phyloP scores from a whole-genome alignment of 2,113 vertebrate species.

The Nymphicus hollandicus region DNA sequence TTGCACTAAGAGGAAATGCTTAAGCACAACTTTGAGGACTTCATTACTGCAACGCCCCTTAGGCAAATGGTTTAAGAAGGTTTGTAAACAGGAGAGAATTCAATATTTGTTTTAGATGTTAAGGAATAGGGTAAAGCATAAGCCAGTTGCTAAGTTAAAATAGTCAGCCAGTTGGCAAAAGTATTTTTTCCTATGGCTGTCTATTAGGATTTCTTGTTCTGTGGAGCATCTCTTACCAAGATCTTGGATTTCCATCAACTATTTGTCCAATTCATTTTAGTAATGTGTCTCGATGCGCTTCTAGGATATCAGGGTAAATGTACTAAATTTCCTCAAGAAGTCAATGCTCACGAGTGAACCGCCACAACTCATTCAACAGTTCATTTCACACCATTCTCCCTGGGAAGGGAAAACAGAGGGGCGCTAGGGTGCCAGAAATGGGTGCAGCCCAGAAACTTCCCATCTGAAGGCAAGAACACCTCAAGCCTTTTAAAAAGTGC shows the following conservation, averaged over 20 bases:
- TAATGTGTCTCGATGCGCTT: background rate
- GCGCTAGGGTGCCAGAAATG: background rate
- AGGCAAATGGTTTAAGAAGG: slow-evolving; percentile 2
- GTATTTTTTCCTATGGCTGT: background rate
- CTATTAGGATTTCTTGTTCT: background rate
- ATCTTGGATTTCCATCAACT: background rate
- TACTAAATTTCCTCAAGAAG: background rate
- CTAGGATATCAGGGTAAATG: background rate
- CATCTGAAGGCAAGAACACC: background rate
- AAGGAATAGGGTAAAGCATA: background rate
- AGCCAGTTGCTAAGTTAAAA: background rate
- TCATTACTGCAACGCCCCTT: background rate
- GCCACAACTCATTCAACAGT: background rate
- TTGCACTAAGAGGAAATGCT: slow-evolving; percentile 16
- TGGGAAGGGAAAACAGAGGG: background rate
- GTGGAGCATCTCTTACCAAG: background rate
- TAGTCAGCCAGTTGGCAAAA: background rate
- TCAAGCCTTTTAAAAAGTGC: background rate
- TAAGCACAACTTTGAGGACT: slow-evolving; percentile 8
- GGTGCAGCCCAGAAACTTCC: background rate
- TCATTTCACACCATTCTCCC: background rate
- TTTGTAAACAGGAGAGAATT: slow-evolving; percentile 22
- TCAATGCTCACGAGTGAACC: background rate
- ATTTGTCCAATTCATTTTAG: background rate
- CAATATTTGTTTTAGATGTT: slow-evolving; percentile 40